Evolutionary conservation across 2,113 vertebrate species (phyloP), one percentile per base, ranked within the genome.

Genomic region (Bolborhynchus lineola): DNA sequence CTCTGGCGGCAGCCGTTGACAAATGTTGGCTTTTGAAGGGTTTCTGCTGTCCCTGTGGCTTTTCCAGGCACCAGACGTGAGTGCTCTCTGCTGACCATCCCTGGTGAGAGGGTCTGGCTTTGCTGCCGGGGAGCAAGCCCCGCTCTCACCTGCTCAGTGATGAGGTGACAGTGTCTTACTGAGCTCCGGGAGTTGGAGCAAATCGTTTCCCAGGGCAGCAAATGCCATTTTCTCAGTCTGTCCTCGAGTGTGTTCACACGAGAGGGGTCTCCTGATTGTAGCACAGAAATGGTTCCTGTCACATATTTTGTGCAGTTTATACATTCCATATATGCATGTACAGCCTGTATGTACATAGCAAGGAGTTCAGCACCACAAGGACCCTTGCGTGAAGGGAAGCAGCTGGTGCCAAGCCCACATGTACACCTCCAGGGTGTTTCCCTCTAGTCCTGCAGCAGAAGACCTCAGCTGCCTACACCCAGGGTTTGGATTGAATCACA

Each of bases 381-480:
- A 80, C 23, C 0, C 1, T 15, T 60, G 75, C 6, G n/a, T 25
- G 11, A 13, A 60, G 68, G 24, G 37, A 60, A 46, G 67, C 82
- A 68, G 60, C 60, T 0, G 2, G 29, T 33, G 53, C 47, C 0
- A 1, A 82, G 63, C 21, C 31, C 2, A 0, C 0, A 1, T 31
- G 16, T 46, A 24, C 5, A n/a, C 16, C 31, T 50, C 12, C 7
- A 4, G 37, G 25, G 13, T 67, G 46, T 52, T 81, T 46, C 26
- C 25, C 9, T 62, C 62, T 41, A 21, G 21, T 42, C 49, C 69
- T 81, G 47, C 63, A 19, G 70, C 31, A 11, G n/a, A 24, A 29
- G 19, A 53, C 18, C 42, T 52, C 13, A 6, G 44, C 67, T 68
- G 52, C 68, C 13, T 47, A 41, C 37, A 67, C 2, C 11, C 16